Evolutionary conservation across 2,888 invertebrate genomes (phyloP), one percentile per base, ranked within the genome.

Genomic region (Ornithoptera priamus): DNA sequence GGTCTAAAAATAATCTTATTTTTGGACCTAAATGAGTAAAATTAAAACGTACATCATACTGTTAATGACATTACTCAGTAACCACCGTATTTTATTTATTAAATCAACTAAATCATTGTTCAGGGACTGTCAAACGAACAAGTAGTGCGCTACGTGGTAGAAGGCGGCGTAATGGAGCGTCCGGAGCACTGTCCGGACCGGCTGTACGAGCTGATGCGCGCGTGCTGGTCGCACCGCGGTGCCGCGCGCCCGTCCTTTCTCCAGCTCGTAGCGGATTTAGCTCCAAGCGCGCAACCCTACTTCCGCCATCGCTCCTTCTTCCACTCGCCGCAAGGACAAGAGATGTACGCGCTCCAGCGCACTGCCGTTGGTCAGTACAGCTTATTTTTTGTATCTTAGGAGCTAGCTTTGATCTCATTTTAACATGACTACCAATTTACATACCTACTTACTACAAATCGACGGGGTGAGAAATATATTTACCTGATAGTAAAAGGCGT

Each of bases 121-220:
- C 91, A 96, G 94, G 97, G 97, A 15, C 91, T 97, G 75, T 95
- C 97, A 17, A 99, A 99, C 88, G 98, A 99, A 90, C 97, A 99
- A 93, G 98, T 97, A 69, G 88, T 98, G 74, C 94, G 96, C 20
- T 97, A 97, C 88, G 98, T 99, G 71, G 96, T 97, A 74, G 97
- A 97, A 78, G 97, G 98, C 66, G 97, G 97, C 68, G 96, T 97
- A 62, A 98, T 99, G 98, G 97, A 98, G 86, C 95, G 96, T 72
- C 99, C 99, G 0, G 97, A 97, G 86, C 97, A 98, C 86, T 99
- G 99, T 88, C 99, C 99, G 1, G 97, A 97, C 81, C 95, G 96
- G 78, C 93, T 99, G 85, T 98, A 97, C 89, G 94, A 95, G 75
- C 92, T 99, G 74, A 99, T 99, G 99, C 94, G 95, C 76, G 94